Base-by-base conservation (phyloP, 2,888 invertebrate species). In the Drosophila koepferae region DNA sequence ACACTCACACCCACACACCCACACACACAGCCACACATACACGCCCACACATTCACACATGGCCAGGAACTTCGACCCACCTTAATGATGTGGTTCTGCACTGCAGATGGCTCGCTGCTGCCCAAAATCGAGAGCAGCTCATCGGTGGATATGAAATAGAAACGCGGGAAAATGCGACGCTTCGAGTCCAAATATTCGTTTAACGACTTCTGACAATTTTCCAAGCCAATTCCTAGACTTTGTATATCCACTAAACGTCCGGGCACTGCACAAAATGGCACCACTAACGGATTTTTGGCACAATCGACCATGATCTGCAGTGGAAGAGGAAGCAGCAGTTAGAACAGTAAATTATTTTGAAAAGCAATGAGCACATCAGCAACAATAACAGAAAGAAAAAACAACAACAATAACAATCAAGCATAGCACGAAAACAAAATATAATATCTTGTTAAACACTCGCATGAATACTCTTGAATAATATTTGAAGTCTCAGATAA, bases 11-110 rank as follows among this genome's bases (percentile, higher is more conserved):
- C 54, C 16, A 18, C 63, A 56, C 54, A 65, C 16, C 54, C 16
- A 16, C 41, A 63, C 46, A 56, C 51, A 55, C 46, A 49, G 62
- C 49, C 58, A 31, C 23, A 34, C 68, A 84, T 51, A 54, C 62
- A n/a, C 54, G 34, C 54, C 20, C 63, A 56, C 54, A 65, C 18
- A 58, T 18, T 18, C 41, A 63, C 46, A 56, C 51, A 55, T 51
- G 54, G 62, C 54, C 61, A 31, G 60, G 12, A 62, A 68, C 54
- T 65, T 67, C 61, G 63, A 73, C 83, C 83, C 91, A 96, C 96
- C 95, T 98, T 98, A 63, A 98, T 97, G 95, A 98, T 97, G 91
- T 98, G 98, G 87, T 98, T 97, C 92, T 98, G 98, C 10, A 98
- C 97, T 85, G 96, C 96, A 61, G 94, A 94, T 12, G 97, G 96